Evolutionary conservation across 2,888 invertebrate species (phyloP).

Genomic region (Escarpia spicata): DNA sequence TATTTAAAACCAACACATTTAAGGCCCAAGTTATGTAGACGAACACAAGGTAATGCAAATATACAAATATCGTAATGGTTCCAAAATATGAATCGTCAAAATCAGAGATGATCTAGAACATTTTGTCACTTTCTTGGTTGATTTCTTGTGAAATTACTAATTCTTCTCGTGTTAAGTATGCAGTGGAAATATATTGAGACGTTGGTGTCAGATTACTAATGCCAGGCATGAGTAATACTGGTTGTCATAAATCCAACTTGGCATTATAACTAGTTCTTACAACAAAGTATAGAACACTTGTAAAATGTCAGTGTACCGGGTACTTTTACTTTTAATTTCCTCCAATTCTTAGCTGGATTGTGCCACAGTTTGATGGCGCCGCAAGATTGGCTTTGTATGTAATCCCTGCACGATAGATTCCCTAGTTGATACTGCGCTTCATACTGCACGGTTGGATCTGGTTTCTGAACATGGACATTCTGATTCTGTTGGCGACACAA

Average conservation of each 20-base stretch:
- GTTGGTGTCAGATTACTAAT: too few relatives aligned
- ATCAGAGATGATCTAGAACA: too few relatives aligned
- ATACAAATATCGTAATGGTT: too few relatives aligned
- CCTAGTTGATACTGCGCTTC: neutral
- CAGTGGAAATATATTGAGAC: too few relatives aligned
- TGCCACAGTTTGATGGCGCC: neutral
- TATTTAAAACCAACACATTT: too few relatives aligned
- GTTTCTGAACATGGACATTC: neutral
- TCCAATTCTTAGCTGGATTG: neutral
- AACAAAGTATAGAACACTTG: neutral
- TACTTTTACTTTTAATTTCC: neutral
- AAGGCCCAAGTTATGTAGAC: too few relatives aligned
- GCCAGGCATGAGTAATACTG: too few relatives aligned
- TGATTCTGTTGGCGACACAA: neutral
- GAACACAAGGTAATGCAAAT: too few relatives aligned
- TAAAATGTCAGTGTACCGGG: neutral
- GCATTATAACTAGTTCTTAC: neutral
- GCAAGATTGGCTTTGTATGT: neutral
- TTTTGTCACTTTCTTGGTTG: too few relatives aligned
- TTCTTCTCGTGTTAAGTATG: neutral
- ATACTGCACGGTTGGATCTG: neutral
- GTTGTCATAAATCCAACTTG: too few relatives aligned
- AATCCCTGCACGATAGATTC: neutral
- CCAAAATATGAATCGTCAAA: too few relatives aligned
- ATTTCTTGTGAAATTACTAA: too few relatives aligned